Percentiles rank a stretch among this genome's conserved stretches.
Conservation (phyloP, 2,113 vertebrate genomes). For the Leptosomus discolor region DNA sequence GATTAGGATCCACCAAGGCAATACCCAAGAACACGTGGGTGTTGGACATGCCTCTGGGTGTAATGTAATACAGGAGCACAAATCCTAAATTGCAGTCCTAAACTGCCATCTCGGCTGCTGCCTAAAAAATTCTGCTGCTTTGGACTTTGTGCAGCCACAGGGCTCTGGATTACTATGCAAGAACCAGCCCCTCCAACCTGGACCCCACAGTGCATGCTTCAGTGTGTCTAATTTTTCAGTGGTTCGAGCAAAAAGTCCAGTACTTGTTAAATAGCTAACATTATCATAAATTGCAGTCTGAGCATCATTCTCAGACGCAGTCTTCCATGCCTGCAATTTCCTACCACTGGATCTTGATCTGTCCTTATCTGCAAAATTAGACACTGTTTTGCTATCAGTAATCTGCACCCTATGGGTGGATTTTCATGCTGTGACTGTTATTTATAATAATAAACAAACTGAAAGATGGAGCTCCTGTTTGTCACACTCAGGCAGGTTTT, state of each 20-base stretch:
- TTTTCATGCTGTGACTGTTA: neutral
- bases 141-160: neutral
- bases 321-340: constrained; percentile 31
- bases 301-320: neutral
- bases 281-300: neutral
- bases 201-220: neutral
- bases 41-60: neutral
- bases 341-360: constrained; percentile 13
- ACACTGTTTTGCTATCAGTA: constrained; percentile 2
- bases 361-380: constrained; percentile 37
- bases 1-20: neutral
- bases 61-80: neutral
- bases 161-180: neutral
- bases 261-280: neutral
- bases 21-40: neutral
- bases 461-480: neutral
- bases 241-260: neutral
- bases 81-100: neutral
- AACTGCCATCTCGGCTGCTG: neutral
- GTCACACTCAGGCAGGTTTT: neutral
- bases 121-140: neutral
- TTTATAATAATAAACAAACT: constrained; percentile 17
- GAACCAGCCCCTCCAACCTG: neutral
- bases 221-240: neutral
- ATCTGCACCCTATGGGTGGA: neutral